phyloP scores from a whole-genome alignment of 2,113 vertebrate species.

The Hippocampus comes region DNA sequence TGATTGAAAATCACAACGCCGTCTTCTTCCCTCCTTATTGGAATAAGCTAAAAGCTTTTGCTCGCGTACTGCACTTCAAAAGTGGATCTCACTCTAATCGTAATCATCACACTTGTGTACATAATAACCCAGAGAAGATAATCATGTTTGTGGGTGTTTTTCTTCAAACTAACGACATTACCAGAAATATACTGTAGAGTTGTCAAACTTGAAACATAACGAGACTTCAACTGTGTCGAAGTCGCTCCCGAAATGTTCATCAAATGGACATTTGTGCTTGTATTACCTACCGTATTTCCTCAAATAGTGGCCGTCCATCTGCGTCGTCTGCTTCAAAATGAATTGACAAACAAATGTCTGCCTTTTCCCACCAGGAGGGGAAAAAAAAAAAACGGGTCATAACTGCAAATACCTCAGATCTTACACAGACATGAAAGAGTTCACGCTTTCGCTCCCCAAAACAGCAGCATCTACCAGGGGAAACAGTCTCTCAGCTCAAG shows the following conservation, averaged over 20 bases:
- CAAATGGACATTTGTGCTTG: constrained; percentile 61
- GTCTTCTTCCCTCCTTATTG: constrained; percentile 30
- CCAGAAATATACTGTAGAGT: constrained; percentile 33
- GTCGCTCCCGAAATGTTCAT: constrained; percentile 51
- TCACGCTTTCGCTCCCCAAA: not conserved
- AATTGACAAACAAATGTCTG: not conserved
- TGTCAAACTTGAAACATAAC: constrained; percentile 45
- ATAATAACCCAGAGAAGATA: constrained; percentile 30
- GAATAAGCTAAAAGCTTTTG: constrained; percentile 59
- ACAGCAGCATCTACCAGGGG: not conserved
- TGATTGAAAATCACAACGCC: constrained; percentile 31
- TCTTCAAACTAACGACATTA: constrained; percentile 18
- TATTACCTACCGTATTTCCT: not conserved
- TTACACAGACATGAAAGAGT: not conserved
- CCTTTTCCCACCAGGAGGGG: not conserved
- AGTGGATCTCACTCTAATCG: constrained; percentile 44
- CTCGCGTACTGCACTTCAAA: constrained; percentile 55
- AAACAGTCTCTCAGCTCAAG: not conserved
- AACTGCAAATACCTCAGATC: constrained; percentile 3
- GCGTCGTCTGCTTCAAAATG: not conserved
- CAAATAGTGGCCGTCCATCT: not conserved
- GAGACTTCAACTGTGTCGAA: constrained; percentile 37
- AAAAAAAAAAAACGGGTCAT: not conserved
- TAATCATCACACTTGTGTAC: constrained; percentile 27
- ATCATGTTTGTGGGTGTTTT: constrained; percentile 40